phyloP scores from a whole-genome alignment of 2,113 vertebrate species.

The Tyto alba region DNA sequence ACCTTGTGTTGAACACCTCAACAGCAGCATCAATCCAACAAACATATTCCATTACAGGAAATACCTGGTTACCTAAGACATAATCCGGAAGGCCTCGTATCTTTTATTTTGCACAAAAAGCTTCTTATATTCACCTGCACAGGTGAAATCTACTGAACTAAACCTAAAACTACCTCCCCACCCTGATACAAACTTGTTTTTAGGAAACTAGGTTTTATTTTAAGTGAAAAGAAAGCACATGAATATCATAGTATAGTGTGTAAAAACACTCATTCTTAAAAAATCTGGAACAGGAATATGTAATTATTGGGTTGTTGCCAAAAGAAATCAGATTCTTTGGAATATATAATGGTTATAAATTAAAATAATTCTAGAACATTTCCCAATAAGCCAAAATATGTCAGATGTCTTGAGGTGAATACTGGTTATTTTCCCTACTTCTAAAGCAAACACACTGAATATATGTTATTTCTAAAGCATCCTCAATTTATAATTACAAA shows the following conservation, averaged over 20 bases:
- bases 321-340: neutral
- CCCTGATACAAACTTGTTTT: neutral
- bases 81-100: neutral
- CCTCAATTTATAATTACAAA: neutral
- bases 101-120: neutral
- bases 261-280: neutral
- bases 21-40: neutral
- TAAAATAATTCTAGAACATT: neutral
- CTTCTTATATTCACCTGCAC: neutral
- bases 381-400: neutral
- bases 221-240: neutral
- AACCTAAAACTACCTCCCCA: neutral
- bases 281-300: neutral
- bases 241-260: neutral
- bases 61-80: neutral
- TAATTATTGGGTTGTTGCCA: neutral
- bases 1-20: neutral
- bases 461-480: constrained; percentile 9
- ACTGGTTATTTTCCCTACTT: neutral
- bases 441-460: neutral
- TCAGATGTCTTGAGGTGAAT: neutral
- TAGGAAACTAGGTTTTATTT: neutral
- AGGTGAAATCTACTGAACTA: neutral
- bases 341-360: neutral
- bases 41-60: neutral